phyloP scores from a whole-genome alignment of 2,113 vertebrate species.

The Aythya baeri region DNA sequence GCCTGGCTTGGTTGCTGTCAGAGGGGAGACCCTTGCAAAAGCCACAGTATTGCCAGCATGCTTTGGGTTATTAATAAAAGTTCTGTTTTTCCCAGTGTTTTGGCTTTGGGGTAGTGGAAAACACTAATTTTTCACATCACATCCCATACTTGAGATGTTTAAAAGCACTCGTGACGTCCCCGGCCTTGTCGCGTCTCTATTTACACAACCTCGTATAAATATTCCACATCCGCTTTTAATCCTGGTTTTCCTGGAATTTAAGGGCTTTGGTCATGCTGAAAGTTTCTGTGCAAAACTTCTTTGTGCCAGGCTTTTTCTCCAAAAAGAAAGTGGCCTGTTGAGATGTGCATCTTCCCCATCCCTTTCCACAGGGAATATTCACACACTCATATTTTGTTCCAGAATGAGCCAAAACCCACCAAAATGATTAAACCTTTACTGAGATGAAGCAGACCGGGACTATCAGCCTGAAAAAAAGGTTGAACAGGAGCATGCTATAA shows the following conservation, averaged over 20 bases:
- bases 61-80: not conserved
- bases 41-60: rapidly evolving
- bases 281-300: not conserved
- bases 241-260: not conserved
- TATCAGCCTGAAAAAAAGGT: not conserved
- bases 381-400: not conserved
- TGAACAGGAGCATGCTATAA: not conserved
- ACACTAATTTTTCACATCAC: not conserved
- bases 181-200: not conserved
- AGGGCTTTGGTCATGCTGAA: not conserved
- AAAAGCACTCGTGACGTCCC: rapidly evolving
- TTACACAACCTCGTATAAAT: not conserved
- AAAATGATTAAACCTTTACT: not conserved
- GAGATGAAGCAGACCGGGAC: not conserved
- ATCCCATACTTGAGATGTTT: not conserved
- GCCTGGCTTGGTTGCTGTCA: not conserved
- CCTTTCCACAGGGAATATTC: not conserved
- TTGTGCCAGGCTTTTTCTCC: rapidly evolving
- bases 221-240: not conserved
- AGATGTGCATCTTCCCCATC: not conserved
- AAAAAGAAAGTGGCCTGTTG: not conserved
- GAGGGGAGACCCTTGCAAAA: not conserved
- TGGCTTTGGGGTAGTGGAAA: not conserved
- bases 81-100: not conserved
- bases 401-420: not conserved